Evolutionary conservation across 2,888 invertebrate species (phyloP).

Genomic region (Microctonus hyperodae): DNA sequence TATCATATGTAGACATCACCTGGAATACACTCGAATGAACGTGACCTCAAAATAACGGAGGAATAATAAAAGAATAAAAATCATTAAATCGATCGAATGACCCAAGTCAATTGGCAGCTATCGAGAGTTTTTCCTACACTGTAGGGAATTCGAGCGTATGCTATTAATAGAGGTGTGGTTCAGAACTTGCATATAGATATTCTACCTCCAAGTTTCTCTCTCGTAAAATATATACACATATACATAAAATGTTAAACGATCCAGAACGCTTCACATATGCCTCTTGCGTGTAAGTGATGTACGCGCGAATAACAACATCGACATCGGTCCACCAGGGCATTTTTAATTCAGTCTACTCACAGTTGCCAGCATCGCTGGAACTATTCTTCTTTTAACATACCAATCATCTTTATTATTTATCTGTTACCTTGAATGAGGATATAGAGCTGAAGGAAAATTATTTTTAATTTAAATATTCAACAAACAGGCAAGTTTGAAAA

Average conservation of each 20-base stretch:
- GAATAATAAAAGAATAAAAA: not conserved
- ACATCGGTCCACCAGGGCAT: constrained; percentile 24
- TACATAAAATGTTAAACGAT: constrained; percentile 34
- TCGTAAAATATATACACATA: too few species aligned
- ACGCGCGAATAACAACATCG: constrained; percentile 27
- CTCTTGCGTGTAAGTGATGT: constrained; percentile 35
- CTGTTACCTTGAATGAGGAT: not conserved
- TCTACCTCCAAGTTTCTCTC: constrained; percentile 15
- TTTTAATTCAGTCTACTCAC: constrained; percentile 42
- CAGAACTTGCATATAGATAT: constrained; percentile 13
- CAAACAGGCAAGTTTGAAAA: not conserved
- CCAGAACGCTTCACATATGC: constrained; percentile 32
- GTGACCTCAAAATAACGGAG: not conserved
- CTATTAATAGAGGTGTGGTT: constrained; percentile 41
- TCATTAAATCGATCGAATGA: constrained; percentile 10
- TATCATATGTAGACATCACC: not conserved
- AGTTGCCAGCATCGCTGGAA: constrained; percentile 32
- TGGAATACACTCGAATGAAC: not conserved
- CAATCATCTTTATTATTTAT: not conserved
- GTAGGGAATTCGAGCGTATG: constrained; percentile 24
- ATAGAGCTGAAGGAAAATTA: not conserved
- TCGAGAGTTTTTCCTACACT: not conserved
- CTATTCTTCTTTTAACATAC: not conserved
- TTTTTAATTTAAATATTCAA: not conserved
- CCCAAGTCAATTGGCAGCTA: not conserved